These are phyloP conservation scores for Zalophus californianus DNA, from an alignment of 2,797 vertebrate species.

Conservation along the genomic window DNA sequence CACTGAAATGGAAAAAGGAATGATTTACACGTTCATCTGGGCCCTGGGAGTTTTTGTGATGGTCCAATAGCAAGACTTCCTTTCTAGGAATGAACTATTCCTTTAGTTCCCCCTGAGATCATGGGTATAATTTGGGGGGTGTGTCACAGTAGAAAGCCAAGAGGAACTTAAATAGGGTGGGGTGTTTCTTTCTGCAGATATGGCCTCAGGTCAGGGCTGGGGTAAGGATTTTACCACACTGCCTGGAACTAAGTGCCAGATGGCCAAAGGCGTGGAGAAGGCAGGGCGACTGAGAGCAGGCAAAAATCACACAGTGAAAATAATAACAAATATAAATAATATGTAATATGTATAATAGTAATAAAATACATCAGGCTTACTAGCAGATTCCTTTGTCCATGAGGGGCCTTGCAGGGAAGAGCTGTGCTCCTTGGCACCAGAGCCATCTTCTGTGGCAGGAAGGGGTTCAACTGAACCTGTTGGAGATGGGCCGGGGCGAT, in stretches of 20 bases:
- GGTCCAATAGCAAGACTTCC: background rate
- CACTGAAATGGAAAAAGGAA: background rate
- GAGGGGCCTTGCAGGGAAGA: background rate
- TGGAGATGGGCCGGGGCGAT: background rate
- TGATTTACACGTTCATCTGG: background rate
- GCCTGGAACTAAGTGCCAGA: background rate
- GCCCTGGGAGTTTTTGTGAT: background rate
- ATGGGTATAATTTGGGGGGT: background rate
- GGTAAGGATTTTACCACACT: background rate
- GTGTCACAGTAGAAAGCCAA: background rate
- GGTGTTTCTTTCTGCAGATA: background rate
- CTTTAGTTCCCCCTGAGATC: background rate
- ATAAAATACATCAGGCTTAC: background rate
- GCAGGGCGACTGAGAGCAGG: background rate
- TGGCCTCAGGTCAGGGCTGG: background rate
- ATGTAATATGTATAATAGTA: background rate
- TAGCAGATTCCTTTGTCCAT: background rate
- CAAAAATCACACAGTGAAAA: background rate
- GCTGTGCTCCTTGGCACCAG: background rate
- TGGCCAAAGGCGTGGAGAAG: background rate
- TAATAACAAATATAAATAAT: background rate
- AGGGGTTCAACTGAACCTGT: background rate
- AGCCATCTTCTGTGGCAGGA: background rate
- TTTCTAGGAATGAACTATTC: background rate
- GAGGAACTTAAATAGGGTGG: background rate